phyloP scores from a whole-genome alignment of 1,140 invertebrate species.

The Heliconius nattereri region DNA sequence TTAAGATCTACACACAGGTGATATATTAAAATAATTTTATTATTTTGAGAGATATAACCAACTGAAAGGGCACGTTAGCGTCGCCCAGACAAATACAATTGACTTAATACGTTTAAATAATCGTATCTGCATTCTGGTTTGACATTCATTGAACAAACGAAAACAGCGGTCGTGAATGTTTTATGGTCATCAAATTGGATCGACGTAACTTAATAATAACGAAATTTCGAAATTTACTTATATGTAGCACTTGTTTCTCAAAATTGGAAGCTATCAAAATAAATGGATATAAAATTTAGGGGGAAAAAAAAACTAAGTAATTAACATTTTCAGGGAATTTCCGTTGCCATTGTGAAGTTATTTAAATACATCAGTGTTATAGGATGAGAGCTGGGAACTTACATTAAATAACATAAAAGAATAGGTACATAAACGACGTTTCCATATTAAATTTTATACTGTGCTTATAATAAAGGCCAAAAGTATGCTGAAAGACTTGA shows the following conservation, averaged over 20 bases:
- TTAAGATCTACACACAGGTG: not conserved
- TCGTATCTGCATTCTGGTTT: not conserved
- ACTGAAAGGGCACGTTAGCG: not conserved
- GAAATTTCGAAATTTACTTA: not conserved
- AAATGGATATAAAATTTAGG: not conserved
- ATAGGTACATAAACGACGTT: too few relatives aligned
- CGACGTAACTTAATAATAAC: not conserved
- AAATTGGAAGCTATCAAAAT: not conserved
- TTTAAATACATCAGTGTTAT: not conserved
- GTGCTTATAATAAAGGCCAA: not conserved
- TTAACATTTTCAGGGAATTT: too few relatives aligned
- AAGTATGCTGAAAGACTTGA: not conserved
- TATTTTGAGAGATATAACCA: not conserved
- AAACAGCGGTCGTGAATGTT: not conserved
- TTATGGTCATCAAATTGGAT: not conserved
- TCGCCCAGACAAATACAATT: not conserved
- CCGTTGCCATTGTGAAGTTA: not conserved
- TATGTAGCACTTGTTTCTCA: not conserved
- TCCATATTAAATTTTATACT: too few relatives aligned
- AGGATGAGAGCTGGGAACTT: not conserved
- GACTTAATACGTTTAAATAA: not conserved
- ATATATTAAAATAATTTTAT: not conserved
- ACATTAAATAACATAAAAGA: too few relatives aligned
- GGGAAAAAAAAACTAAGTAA: too few relatives aligned
- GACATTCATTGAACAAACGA: slow-evolving; percentile 1